Conservation (phyloP, 2,113 vertebrate species). For the Etheostoma cragini region DNA sequence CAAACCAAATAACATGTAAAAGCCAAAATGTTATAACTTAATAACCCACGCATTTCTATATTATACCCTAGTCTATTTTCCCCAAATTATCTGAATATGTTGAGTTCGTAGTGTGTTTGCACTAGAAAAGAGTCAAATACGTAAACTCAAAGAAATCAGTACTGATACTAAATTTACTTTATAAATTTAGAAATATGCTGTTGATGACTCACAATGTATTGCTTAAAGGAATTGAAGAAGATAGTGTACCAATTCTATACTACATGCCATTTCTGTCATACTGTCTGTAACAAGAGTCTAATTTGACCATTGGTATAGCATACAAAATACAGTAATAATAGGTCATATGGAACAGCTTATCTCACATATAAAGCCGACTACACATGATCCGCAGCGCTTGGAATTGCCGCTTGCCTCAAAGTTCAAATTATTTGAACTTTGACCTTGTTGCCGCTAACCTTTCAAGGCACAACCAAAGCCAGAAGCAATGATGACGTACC, state of each 20-base stretch:
- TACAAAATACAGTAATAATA: background rate
- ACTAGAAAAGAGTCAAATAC: background rate
- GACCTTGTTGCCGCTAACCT: too few relatives aligned
- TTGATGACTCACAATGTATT: background rate
- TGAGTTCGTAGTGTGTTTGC: background rate
- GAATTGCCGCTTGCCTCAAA: too few relatives aligned
- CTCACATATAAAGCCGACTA: background rate
- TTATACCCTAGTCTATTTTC: background rate
- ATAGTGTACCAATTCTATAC: background rate
- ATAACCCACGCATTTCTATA: background rate
- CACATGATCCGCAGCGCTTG: too few relatives aligned
- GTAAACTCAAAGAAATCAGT: background rate
- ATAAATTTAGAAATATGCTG: background rate
- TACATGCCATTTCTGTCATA: background rate
- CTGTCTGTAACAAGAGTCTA: background rate
- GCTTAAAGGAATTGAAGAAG: background rate
- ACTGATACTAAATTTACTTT: background rate
- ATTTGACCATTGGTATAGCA: background rate
- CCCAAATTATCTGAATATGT: background rate
- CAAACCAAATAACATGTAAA: background rate
- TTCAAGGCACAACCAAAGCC: too few relatives aligned
- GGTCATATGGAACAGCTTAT: background rate
- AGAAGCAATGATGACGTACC: too few relatives aligned
- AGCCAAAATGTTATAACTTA: conserved; percentile 2
- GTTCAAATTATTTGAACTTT: too few relatives aligned